Evolutionary conservation across 2,113 vertebrate genomes (phyloP).

Genomic region (Ictalurus punctatus): DNA sequence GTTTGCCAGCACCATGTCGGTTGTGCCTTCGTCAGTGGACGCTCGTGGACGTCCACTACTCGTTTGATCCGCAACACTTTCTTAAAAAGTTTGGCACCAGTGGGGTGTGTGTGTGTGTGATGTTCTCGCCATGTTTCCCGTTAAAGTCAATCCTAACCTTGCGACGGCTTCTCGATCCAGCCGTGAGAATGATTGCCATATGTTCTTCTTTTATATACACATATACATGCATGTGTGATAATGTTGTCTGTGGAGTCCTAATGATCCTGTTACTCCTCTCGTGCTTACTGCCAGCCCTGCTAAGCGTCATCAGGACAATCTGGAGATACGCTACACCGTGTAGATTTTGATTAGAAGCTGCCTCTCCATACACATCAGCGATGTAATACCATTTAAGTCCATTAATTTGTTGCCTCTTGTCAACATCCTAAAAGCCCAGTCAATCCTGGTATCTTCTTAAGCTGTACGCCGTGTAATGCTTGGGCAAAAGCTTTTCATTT

Average conservation of each 20-base stretch:
- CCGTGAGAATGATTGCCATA: no score
- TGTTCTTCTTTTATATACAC: no score
- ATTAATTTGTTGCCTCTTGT: slow-evolving; percentile 59
- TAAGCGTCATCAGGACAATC: slow-evolving; percentile 51
- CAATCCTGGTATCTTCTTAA: slow-evolving; percentile 33
- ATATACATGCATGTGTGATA: no score
- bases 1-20: no score
- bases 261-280: background rate
- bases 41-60: no score
- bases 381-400: slow-evolving; percentile 46
- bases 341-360: slow-evolving; percentile 35
- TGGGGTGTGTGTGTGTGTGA: no score
- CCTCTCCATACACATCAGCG: slow-evolving; percentile 34
- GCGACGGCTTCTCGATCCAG: no score
- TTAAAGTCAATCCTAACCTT: no score
- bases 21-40: no score
- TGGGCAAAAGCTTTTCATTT: slow-evolving; percentile 54
- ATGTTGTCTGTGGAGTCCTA: background rate
- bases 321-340: background rate
- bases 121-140: no score
- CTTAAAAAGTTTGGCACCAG: no score
- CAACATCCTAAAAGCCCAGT: slow-evolving; percentile 55
- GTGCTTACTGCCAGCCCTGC: background rate
- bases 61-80: no score
- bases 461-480: slow-evolving; percentile 31